Base-by-base conservation (phyloP, 2,888 invertebrate species). In the Hypolimnas misippus region DNA sequence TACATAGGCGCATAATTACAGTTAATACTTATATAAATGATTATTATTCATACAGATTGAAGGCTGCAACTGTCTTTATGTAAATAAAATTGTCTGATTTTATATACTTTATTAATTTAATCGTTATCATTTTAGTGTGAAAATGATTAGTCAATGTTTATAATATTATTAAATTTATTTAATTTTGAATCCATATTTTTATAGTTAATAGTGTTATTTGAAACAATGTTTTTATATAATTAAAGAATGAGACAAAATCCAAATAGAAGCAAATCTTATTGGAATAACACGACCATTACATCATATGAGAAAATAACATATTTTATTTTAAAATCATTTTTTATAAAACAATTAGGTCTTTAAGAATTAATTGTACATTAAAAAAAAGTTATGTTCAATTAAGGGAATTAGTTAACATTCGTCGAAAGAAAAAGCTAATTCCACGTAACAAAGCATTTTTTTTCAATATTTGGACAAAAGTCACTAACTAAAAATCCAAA, bases 61-160 rank as follows among this genome's bases (percentile, higher is more conserved):
- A 59, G 58, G 58, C 35, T 46, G 52, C 58, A 59, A 51, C 52
- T 59, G 58, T 52, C 52, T 53, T 21, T 42, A 59, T 53, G 42
- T 59, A 33, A 52, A 59, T 59, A 53, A 46, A 21, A 21, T 12
- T 6, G 21, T n/a, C 21, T 25, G 12, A n/a, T 12, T 21, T 25
- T 19, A 6, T 19, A n/a, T 6, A 12, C 8, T 19, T 10, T 10
- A 19, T 10, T 44, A 17, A 8, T 10, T 44, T 10, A 44, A 10
- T 17, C 8, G 2, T 16, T 19, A 19, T 44, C 44, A 3, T 19
- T n/a, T 1, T 16, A 25, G 7, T 40, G 7, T 16, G 2, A 14
- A 16, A 6, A 40, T 40, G 6, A 2, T 14, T 40, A 7, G 1
- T 0, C 40, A n/a, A 14, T 40, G 14, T 40, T 40, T 35, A 12